These are phyloP conservation scores for Onthophagus sagittarius DNA, from an alignment of 2,888 invertebrate genomes.

Conservation along the genomic window DNA sequence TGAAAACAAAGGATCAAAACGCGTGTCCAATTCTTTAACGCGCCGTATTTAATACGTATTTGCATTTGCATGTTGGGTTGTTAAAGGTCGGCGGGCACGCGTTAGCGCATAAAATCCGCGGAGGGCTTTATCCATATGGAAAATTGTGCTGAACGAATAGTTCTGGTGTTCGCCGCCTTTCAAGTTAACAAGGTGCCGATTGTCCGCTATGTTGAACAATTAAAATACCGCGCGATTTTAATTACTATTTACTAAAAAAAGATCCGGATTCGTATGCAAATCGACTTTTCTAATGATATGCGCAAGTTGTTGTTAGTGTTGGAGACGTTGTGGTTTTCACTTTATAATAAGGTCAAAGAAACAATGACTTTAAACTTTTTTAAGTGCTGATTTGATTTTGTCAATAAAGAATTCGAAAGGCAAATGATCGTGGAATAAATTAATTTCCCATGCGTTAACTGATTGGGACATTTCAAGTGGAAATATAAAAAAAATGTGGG, in stretches of 20 bases:
- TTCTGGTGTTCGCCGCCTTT: not conserved
- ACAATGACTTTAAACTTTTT: not conserved
- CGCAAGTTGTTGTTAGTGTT: too few relatives aligned
- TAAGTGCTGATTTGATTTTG: conserved; percentile 7
- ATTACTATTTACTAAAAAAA: not conserved
- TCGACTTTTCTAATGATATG: not conserved
- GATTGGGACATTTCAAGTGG: not conserved
- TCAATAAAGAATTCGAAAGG: conserved; percentile 12
- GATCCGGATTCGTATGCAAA: not conserved
- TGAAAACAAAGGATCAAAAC: not conserved
- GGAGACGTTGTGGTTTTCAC: conserved; percentile 2
- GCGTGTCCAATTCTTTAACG: conserved; percentile 5
- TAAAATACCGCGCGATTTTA: not conserved
- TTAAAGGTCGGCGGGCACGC: not conserved
- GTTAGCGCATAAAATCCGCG: not conserved
- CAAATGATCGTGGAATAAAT: not conserved
- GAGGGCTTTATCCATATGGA: not conserved
- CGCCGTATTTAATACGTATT: conserved; percentile 1
- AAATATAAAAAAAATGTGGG: not conserved
- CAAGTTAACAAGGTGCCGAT: not conserved
- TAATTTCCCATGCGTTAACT: not conserved
- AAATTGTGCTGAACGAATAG: not conserved
- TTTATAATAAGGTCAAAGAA: conserved; percentile 7
- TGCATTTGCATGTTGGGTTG: not conserved
- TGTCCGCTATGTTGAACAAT: not conserved